Evolutionary conservation across 2,113 vertebrate genomes (phyloP).

Genomic region (Cromileptes altivelis): DNA sequence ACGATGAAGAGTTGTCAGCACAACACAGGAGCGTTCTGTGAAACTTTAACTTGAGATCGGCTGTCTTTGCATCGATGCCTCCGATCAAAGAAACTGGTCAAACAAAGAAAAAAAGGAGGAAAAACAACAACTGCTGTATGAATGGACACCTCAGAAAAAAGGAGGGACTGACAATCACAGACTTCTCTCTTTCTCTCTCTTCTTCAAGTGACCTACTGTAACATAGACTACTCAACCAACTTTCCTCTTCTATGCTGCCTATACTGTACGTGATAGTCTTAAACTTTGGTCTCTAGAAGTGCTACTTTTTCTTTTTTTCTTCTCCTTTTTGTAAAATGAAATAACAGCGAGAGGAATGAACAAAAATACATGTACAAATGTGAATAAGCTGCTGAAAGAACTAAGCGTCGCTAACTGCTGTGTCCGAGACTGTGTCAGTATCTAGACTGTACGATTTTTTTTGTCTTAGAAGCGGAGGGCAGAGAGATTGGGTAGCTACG

Average conservation of each 20-base stretch:
- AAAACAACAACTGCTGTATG: slow-evolving; percentile 63
- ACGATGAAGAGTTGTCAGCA: slow-evolving; percentile 42
- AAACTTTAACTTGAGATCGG: slow-evolving; percentile 10
- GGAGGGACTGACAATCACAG: slow-evolving; percentile 82
- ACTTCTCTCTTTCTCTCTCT: slow-evolving; percentile 77
- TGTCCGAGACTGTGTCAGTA: slow-evolving; percentile 71
- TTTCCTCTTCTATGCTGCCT: slow-evolving; percentile 82
- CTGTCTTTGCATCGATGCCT: slow-evolving; percentile 34
- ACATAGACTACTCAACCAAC: slow-evolving; percentile 74
- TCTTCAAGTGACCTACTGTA: slow-evolving; percentile 84
- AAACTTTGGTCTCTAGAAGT: slow-evolving; percentile 78
- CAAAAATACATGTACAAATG: slow-evolving; percentile 80
- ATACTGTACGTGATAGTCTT: slow-evolving; percentile 80
- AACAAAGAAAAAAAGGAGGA: slow-evolving; percentile 11
- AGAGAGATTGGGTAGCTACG: slow-evolving; percentile 40
- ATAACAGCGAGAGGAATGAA: slow-evolving; percentile 73
- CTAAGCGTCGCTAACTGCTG: slow-evolving; percentile 63
- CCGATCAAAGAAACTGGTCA: slow-evolving; percentile 34
- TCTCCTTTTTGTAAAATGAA: slow-evolving; percentile 63
- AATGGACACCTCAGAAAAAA: slow-evolving; percentile 66
- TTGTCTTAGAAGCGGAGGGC: slow-evolving; percentile 45
- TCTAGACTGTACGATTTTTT: slow-evolving; percentile 63
- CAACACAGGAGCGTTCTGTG: slow-evolving; percentile 15
- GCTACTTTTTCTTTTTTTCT: slow-evolving; percentile 67
- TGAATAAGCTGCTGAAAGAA: slow-evolving; percentile 79